These are phyloP conservation scores for Anniella stebbinsi DNA, from an alignment of 2,797 vertebrate species.

Conservation along the genomic window DNA sequence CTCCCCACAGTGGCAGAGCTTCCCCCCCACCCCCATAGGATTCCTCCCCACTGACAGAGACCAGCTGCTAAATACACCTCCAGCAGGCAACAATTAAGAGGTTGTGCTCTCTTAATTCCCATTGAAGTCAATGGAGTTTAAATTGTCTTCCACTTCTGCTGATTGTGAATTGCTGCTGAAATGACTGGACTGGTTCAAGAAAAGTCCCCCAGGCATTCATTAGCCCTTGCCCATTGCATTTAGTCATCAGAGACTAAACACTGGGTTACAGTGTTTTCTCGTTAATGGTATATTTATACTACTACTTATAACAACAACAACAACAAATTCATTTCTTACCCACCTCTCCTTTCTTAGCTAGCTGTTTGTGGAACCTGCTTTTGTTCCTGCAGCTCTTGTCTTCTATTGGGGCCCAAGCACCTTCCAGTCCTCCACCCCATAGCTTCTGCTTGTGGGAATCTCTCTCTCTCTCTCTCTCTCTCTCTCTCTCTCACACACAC, in stretches of 20 bases:
- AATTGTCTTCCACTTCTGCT: not conserved
- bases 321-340: too few species aligned
- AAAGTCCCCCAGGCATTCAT: not conserved
- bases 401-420: too few species aligned
- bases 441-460: too few species aligned
- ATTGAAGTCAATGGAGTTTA: not conserved
- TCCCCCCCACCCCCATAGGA: not conserved
- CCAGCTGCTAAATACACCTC: not conserved
- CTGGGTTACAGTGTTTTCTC: not conserved
- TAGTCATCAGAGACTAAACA: not conserved
- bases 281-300: not conserved
- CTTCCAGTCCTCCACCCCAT: too few species aligned
- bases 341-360: not conserved
- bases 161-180: not conserved
- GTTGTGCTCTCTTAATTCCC: not conserved
- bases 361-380: not conserved
- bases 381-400: not conserved
- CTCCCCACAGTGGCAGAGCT: not conserved
- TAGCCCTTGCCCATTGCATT: not conserved
- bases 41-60: not conserved
- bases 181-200: not conserved
- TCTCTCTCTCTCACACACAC: not conserved
- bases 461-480: too few species aligned
- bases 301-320: too few species aligned
- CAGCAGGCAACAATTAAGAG: not conserved